phyloP scores from a whole-genome alignment of 2,888 invertebrate genomes.

The Mythimna loreyi region DNA sequence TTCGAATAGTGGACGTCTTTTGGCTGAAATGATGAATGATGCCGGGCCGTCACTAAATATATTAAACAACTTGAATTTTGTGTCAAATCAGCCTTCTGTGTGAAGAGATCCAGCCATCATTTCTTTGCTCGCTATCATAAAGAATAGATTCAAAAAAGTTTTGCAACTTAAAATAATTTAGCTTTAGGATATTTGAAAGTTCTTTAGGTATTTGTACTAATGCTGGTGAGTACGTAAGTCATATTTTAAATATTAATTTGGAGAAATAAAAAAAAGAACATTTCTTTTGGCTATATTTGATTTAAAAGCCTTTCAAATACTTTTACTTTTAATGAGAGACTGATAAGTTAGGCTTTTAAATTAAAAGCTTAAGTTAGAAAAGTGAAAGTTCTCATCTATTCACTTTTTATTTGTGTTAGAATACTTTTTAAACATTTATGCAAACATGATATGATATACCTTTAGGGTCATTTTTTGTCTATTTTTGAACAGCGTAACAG shows the following conservation, averaged over 20 bases:
- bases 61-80: no score
- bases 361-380: neutral
- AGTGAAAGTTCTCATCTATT: neutral
- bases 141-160: neutral
- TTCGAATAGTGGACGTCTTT: no score
- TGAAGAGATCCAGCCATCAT: no score
- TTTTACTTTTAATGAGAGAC: conserved; percentile 4
- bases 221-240: neutral
- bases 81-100: no score
- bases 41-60: no score
- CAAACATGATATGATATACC: neutral
- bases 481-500: neutral
- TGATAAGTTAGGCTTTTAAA: conserved; percentile 14
- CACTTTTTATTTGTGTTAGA: neutral
- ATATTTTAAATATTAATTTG: neutral
- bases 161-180: neutral
- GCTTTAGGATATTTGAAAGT: neutral
- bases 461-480: neutral
- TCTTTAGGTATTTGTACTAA: neutral
- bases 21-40: no score
- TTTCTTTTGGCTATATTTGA: neutral
- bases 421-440: conserved; percentile 1
- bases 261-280: neutral
- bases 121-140: neutral
- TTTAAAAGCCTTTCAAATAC: conserved; percentile 3